A percentile compares a stretch with the other conserved stretches of the same genome.
These are phyloP conservation scores for Craniophora ligustri DNA, from an alignment of 2,888 invertebrate species.

Conservation along the genomic window DNA sequence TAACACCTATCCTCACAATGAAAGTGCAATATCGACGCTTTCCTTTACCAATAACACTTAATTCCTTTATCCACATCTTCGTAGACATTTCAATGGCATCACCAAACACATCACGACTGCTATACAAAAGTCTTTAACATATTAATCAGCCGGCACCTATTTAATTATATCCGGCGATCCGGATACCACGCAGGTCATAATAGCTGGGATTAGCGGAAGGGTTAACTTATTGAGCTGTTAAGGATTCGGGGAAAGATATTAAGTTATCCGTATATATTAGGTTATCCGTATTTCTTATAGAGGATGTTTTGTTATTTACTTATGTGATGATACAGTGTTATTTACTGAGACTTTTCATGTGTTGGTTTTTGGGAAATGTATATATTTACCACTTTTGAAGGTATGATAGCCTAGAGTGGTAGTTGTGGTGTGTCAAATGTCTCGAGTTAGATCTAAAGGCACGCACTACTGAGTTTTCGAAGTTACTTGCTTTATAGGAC, in stretches of 20 bases:
- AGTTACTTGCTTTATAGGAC: too few relatives aligned
- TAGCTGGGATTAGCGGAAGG: slow-evolving; percentile 77
- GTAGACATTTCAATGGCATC: slow-evolving; percentile 6
- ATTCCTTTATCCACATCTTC: slow-evolving; percentile 8
- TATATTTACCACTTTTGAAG: too few relatives aligned
- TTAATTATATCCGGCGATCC: slow-evolving; percentile 61
- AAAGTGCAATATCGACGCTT: neutral
- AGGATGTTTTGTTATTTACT: slow-evolving; percentile 44
- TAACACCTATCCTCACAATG: too few relatives aligned
- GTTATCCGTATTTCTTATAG: slow-evolving; percentile 53
- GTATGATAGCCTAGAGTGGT: too few relatives aligned
- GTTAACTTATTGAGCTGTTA: slow-evolving; percentile 70
- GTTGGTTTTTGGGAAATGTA: neutral
- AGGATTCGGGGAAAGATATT: slow-evolving; percentile 60
- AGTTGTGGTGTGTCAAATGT: too few relatives aligned
- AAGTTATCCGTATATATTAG: slow-evolving; percentile 55
- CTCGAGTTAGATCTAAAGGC: too few relatives aligned
- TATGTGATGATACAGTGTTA: slow-evolving; percentile 12
- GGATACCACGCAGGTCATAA: slow-evolving; percentile 75
- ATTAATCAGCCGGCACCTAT: slow-evolving; percentile 58
- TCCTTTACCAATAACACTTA: slow-evolving; percentile 6
- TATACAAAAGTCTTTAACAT: slow-evolving; percentile 50
- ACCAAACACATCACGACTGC: slow-evolving; percentile 42
- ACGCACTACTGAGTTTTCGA: too few relatives aligned
- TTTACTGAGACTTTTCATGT: neutral